A percentile compares a stretch with the other conserved stretches of the same genome.
phyloP scores from a whole-genome alignment of 2,113 vertebrate species.

The Dipodomys spectabilis region DNA sequence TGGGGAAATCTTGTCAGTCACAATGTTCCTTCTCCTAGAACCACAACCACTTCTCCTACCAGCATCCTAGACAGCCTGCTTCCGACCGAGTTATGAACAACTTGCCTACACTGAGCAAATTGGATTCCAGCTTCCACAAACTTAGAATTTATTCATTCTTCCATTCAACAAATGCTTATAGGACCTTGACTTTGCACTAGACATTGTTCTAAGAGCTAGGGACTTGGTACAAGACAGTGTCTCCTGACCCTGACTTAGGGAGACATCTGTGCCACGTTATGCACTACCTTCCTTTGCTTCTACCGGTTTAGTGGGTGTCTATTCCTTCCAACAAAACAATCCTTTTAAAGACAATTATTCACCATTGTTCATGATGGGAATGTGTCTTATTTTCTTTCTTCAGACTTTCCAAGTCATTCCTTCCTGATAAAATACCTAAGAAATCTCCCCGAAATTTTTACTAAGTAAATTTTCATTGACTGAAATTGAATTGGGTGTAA shows the following conservation, averaged over 20 bases:
- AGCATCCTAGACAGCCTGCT: too few relatives aligned
- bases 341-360: constrained; percentile 4
- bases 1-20: background rate
- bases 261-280: background rate
- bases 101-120: background rate
- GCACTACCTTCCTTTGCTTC: background rate
- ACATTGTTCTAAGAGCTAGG: background rate
- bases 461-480: constrained; percentile 27
- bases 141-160: background rate
- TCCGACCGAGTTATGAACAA: background rate
- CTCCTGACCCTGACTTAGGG: background rate
- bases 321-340: background rate
- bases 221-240: background rate
- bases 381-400: constrained; percentile 8
- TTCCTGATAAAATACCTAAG: background rate
- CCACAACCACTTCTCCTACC: too few relatives aligned
- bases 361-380: background rate
- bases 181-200: background rate
- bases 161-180: background rate
- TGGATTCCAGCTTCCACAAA: background rate
- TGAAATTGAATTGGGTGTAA: background rate
- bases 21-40: background rate
- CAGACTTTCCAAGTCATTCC: background rate
- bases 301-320: background rate
- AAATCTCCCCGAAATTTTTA: constrained; percentile 19